Conservation (phyloP, 2,113 vertebrate genomes). For the Erpornis zantholeuca region DNA sequence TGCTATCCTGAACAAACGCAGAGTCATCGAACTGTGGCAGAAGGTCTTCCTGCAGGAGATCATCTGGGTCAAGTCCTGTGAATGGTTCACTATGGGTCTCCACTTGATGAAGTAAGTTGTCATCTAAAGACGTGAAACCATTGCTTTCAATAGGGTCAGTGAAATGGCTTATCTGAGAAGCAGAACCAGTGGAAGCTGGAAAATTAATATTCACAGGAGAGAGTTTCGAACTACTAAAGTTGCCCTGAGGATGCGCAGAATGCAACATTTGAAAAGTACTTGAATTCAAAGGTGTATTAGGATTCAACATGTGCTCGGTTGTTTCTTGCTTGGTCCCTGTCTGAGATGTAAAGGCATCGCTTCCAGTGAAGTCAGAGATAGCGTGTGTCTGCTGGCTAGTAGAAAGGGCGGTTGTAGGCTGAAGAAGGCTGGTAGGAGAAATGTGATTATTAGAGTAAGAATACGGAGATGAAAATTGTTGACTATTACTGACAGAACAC, state of each 20-base stretch:
- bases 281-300: conserved; percentile 77
- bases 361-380: conserved; percentile 82
- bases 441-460: conserved; percentile 86
- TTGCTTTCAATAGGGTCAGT: conserved; percentile 80
- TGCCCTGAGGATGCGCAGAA: conserved; percentile 84
- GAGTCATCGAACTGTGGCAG: conserved; percentile 89
- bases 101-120: conserved; percentile 83
- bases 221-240: conserved; percentile 85
- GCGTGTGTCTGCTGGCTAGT: conserved; percentile 73
- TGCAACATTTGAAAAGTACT: conserved; percentile 84
- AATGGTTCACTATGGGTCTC: conserved; percentile 83
- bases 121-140: conserved; percentile 86
- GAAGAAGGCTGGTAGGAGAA: conserved; percentile 79
- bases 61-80: conserved; percentile 85
- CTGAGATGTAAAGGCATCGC: conserved; percentile 83
- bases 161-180: conserved; percentile 80
- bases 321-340: conserved; percentile 80
- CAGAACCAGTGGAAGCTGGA: conserved; percentile 74
- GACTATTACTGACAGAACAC: conserved; percentile 83
- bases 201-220: conserved; percentile 85
- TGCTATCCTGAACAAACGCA: conserved; percentile 82
- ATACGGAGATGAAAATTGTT: conserved; percentile 83
- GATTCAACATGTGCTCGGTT: conserved; percentile 74
- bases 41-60: conserved; percentile 89
- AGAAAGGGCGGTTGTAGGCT: conserved; percentile 77